A percentile compares a stretch with the other conserved stretches of the same genome.
These are phyloP conservation scores for Tetragnatha versicolor DNA, from an alignment of 1,140 invertebrate genomes.

Conservation along the genomic window DNA sequence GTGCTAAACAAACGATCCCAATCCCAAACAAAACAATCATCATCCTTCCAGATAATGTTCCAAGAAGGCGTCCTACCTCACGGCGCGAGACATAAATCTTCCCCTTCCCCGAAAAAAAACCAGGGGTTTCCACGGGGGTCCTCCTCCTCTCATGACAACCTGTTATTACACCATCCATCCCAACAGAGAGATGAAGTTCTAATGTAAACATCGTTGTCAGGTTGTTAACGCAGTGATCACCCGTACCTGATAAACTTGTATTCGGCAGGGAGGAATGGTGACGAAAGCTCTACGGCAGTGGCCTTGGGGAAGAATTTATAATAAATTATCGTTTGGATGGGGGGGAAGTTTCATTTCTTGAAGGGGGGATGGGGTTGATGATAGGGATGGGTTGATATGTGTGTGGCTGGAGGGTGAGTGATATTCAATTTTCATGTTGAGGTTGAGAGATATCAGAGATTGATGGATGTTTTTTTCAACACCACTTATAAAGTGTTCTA, in stretches of 20 bases:
- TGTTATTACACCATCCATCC: constrained; percentile 39
- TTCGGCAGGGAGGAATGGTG: not conserved
- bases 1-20: no score
- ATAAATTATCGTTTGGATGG: constrained; percentile 11
- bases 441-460: not conserved
- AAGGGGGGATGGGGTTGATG: not conserved
- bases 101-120: not conserved
- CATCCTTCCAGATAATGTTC: constrained; percentile 49
- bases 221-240: constrained; percentile 46
- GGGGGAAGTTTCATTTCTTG: no score
- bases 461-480: no score
- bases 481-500: no score
- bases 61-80: constrained; percentile 40
- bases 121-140: constrained; percentile 23
- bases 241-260: constrained; percentile 50
- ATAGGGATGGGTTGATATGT: not conserved
- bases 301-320: constrained; percentile 22
- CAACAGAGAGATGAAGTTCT: constrained; percentile 34
- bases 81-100: constrained; percentile 49
- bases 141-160: constrained; percentile 41
- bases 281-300: constrained; percentile 15
- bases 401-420: not conserved
- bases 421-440: not conserved
- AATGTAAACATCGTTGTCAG: constrained; percentile 53
- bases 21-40: no score